phyloP scores from a whole-genome alignment of 2,113 vertebrate genomes.

The Cyanoramphus novaezelandiae region DNA sequence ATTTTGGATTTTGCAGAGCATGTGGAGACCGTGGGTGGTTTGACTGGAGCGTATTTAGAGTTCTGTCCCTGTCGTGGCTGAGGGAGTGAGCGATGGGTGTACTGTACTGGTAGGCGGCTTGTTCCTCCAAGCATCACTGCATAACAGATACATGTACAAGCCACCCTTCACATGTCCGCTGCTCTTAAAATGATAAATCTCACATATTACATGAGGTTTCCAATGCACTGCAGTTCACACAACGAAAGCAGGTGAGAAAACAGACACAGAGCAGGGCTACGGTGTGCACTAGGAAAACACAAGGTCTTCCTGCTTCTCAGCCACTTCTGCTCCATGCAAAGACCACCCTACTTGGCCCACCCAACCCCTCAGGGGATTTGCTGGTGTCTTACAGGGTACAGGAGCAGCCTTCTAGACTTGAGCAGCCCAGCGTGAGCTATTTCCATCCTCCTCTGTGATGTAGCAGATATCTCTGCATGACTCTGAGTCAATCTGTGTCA shows the following conservation, averaged over 20 bases:
- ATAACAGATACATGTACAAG: neutral
- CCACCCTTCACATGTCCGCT: neutral
- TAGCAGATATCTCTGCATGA: neutral
- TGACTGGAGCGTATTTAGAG: neutral
- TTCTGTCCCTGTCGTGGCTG: neutral
- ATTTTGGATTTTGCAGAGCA: neutral
- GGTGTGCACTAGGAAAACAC: accelerated
- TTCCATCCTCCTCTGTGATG: neutral
- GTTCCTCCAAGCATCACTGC: neutral
- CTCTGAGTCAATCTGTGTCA: constrained; percentile 34
- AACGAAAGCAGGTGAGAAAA: neutral
- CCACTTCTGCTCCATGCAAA: neutral
- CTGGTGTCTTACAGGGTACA: neutral
- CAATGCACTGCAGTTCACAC: neutral
- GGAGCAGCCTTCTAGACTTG: neutral
- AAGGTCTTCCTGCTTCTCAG: neutral
- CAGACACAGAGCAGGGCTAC: neutral
- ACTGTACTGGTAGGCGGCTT: neutral
- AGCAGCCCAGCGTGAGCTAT: neutral
- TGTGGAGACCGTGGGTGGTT: constrained; percentile 22
- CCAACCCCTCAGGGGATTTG: accelerated
- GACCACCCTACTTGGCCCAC: neutral
- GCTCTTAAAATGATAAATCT: neutral
- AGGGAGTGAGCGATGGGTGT: neutral
- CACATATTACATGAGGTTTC: neutral